These are phyloP conservation scores for Drosophila truncata DNA, from an alignment of 1,140 invertebrate species.

Conservation along the genomic window DNA sequence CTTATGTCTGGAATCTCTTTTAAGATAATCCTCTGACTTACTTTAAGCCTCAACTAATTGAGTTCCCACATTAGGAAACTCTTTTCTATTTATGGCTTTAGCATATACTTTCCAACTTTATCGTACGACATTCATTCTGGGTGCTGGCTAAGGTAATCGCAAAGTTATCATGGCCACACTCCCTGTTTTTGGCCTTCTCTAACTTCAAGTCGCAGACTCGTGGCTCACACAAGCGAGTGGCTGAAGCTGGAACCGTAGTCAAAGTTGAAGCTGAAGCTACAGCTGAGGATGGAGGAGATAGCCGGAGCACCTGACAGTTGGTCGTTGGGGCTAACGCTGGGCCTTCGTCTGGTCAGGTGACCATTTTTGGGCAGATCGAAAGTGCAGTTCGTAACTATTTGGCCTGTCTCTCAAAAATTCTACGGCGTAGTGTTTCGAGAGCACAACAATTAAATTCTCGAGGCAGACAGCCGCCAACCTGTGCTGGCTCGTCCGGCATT, in stretches of 20 bases:
- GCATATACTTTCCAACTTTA: slow-evolving; percentile 26
- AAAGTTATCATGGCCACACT: slow-evolving; percentile 48
- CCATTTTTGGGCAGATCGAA: slow-evolving; percentile 60
- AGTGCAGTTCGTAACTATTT: slow-evolving; percentile 52
- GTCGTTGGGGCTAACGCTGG: slow-evolving; percentile 65
- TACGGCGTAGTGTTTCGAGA: slow-evolving; percentile 44
- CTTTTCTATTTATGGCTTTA: slow-evolving; percentile 34
- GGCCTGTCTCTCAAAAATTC: slow-evolving; percentile 36
- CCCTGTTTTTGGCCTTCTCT: slow-evolving; percentile 18
- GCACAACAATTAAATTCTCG: slow-evolving; percentile 73
- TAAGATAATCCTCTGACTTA: slow-evolving; percentile 5
- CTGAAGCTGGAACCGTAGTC: slow-evolving; percentile 1
- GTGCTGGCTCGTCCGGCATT: slow-evolving; percentile 33
- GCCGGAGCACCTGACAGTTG: slow-evolving; percentile 78
- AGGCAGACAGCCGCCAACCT: slow-evolving; percentile 43
- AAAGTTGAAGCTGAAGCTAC: slow-evolving; percentile 18
- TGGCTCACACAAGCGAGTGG: slow-evolving; percentile 37
- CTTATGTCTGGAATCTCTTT: not conserved
- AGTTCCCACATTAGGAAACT: slow-evolving; percentile 45
- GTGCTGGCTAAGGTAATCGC: slow-evolving; percentile 24
- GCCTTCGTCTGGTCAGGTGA: slow-evolving; percentile 35
- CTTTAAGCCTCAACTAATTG: slow-evolving; percentile 23
- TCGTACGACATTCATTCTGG: slow-evolving; percentile 37
- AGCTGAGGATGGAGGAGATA: slow-evolving; percentile 41
- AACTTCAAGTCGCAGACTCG: slow-evolving; percentile 55